Evolutionary conservation across 2,113 vertebrate species (phyloP), one percentile per base, ranked within the genome.

Genomic region (Salminus brasiliensis): DNA sequence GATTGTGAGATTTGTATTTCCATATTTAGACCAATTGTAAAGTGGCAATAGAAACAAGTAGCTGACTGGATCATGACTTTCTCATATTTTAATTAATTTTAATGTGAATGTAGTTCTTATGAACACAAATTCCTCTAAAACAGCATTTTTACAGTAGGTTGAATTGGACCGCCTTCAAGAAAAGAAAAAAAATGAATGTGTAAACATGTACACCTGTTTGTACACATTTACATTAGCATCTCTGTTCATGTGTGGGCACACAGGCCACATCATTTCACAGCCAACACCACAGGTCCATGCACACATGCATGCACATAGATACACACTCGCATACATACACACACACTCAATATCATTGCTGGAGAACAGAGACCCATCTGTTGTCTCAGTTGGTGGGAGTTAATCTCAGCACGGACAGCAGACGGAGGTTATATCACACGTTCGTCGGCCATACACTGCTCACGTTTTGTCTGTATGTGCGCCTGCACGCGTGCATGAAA

Each of bases 321-420:
- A 57, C 47, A n/a, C 47, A 12, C 74, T 21, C 55, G 29, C 62
- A 43, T 29, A 60, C 10, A 67, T 15, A 27, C 73, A 76, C 41
- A 76, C 41, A 69, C 76, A 75, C 68, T 45, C 71, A 73, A 47
- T 57, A 62, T 67, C 69, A 78, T 66, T 79, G 76, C 65, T 81
- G 65, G 45, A 81, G 45, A 84, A 84, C 39, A 45, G 32, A 84
- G 75, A 75, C 75, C 83, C 83, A 84, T 84, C 83, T 84, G 83
- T 49, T 79, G 71, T 84, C 76, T 70, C 83, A 47, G 83, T 78
- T 84, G 83, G 83, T 81, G 83, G 79, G 75, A 81, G 83, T 78
- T 84, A 78, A 84, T 84, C 83, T 84, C 70, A 81, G 83, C 83
- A 84, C 41, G 71, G 83, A 78, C 79, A 84, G 83, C 83, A 84